These are phyloP conservation scores for Stegodyphus mimosarum DNA, from an alignment of 1,140 invertebrate genomes.

Conservation along the genomic window DNA sequence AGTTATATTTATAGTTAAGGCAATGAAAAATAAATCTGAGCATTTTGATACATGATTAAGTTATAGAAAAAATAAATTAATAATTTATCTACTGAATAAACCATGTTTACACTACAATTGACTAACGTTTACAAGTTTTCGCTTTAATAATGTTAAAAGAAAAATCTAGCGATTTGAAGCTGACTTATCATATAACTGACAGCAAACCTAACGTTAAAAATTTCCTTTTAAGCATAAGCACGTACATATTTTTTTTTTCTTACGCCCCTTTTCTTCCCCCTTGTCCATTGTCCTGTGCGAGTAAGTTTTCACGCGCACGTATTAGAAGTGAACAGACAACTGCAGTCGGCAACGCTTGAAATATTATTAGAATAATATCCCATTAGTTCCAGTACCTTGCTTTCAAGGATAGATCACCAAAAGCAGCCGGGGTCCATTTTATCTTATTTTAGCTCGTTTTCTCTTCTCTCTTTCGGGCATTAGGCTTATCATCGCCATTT, in stretches of 20 bases:
- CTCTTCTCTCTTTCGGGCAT: background rate
- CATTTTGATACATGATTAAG: too few species aligned
- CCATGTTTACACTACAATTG: too few species aligned
- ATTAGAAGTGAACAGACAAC: background rate
- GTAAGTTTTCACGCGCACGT: background rate
- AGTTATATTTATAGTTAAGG: too few species aligned
- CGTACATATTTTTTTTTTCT: background rate
- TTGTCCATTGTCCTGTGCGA: background rate
- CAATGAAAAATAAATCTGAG: too few species aligned
- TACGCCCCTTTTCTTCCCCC: background rate
- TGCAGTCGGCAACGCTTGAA: conserved; percentile 43
- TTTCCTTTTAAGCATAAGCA: conserved; percentile 20
- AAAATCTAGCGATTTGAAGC: too few species aligned
- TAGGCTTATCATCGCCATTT: background rate
- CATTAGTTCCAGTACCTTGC: conserved; percentile 47
- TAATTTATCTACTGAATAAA: too few species aligned
- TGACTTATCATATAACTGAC: too few species aligned
- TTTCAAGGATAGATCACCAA: conserved; percentile 30
- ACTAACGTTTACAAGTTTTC: too few species aligned
- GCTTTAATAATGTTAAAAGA: too few species aligned
- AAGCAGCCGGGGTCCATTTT: conserved; percentile 19
- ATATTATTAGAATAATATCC: conserved; percentile 41
- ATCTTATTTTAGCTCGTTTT: conserved; percentile 9
- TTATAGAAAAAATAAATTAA: too few species aligned
- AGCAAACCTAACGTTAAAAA: background rate